These are phyloP conservation scores for Thymelicus lineola DNA, from an alignment of 2,888 invertebrate species.

Conservation along the genomic window DNA sequence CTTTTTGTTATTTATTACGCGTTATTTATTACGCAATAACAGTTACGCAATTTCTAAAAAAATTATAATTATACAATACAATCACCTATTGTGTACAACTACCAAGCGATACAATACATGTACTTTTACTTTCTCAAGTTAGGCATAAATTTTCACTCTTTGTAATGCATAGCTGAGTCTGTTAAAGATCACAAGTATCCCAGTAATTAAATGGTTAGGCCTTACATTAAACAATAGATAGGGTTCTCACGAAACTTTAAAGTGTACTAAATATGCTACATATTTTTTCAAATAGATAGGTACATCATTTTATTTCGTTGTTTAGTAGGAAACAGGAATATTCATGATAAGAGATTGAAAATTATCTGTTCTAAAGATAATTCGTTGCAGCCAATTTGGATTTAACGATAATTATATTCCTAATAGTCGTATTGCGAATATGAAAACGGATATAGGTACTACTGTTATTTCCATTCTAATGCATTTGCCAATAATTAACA, in stretches of 20 bases:
- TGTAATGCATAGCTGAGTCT: slow-evolving; percentile 24
- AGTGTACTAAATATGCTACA: too few relatives aligned
- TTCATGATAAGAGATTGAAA: too few relatives aligned
- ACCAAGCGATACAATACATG: slow-evolving; percentile 25
- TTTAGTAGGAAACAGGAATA: too few relatives aligned
- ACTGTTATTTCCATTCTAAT: not conserved
- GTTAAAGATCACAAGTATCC: slow-evolving; percentile 14
- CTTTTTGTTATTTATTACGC: too few relatives aligned
- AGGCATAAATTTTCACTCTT: slow-evolving; percentile 32
- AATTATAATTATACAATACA: slow-evolving; percentile 30
- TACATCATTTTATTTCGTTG: too few relatives aligned
- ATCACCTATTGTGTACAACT: slow-evolving; percentile 20
- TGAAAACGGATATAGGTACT: not conserved
- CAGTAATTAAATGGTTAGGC: slow-evolving; percentile 26
- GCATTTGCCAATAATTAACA: not conserved
- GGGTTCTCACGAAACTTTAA: not conserved
- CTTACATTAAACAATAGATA: not conserved
- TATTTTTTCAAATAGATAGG: too few relatives aligned
- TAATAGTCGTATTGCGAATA: slow-evolving; percentile 3
- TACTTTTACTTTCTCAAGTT: slow-evolving; percentile 36
- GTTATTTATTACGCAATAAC: not conserved
- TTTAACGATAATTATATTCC: not conserved
- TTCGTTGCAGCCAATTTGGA: not conserved
- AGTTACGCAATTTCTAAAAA: slow-evolving; percentile 32
- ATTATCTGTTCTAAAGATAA: too few relatives aligned